Evolutionary conservation across 64 coral and sea anemone genomes (phyloP).

Genomic region (Actinia equina): DNA sequence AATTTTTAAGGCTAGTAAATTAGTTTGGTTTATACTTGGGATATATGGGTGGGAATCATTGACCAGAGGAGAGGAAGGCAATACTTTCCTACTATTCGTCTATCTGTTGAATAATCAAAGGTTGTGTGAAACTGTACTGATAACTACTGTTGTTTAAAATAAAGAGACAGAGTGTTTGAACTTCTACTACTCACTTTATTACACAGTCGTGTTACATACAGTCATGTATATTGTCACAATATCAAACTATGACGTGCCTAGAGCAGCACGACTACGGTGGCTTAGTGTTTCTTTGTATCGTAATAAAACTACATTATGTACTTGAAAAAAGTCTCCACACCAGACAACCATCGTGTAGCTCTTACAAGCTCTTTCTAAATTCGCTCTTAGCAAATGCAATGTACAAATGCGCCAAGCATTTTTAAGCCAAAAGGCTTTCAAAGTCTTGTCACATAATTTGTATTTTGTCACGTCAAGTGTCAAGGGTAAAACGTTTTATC

Average conservation of each 20-base stretch:
- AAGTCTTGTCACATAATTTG: constrained; percentile 16
- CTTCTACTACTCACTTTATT: constrained; percentile 9
- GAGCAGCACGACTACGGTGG: neutral
- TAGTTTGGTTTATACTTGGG: too few species aligned
- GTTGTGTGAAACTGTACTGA: too few species aligned
- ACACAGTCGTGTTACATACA: constrained; percentile 23
- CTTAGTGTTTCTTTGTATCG: constrained; percentile 2
- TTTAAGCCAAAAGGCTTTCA: constrained; percentile 1
- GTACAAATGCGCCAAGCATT: neutral
- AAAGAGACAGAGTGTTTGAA: neutral
- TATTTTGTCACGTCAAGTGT: constrained; percentile 17
- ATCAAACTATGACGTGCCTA: constrained; percentile 21
- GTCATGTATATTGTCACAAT: constrained; percentile 22
- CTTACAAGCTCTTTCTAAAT: constrained; percentile 17
- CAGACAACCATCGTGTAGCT: constrained; percentile 5
- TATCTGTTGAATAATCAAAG: too few species aligned
- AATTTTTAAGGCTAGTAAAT: too few species aligned
- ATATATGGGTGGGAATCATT: too few species aligned
- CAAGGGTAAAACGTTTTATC: constrained; percentile 24
- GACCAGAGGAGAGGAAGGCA: neutral
- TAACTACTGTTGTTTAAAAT: neutral
- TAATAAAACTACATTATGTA: constrained; percentile 22
- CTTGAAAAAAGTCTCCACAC: constrained; percentile 14
- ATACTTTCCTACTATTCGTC: too few species aligned
- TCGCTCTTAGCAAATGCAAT: constrained; percentile 17